These are phyloP conservation scores for Aspiorhynchus laticeps DNA, from an alignment of 2,113 vertebrate genomes.

Conservation along the genomic window DNA sequence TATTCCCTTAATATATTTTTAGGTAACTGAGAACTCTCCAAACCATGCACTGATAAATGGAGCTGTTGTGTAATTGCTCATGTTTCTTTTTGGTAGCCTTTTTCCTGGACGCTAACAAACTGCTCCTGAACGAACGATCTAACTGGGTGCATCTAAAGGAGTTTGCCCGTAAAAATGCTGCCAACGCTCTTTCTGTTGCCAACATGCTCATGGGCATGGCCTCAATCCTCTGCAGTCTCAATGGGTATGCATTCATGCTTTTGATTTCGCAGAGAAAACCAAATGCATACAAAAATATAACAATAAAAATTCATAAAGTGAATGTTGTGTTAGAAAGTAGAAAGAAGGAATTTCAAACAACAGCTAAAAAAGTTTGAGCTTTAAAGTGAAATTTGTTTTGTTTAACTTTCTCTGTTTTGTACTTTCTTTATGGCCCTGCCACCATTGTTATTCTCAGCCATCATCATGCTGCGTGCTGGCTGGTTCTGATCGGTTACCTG, in stretches of 20 bases:
- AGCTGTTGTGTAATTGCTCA: conserved; percentile 58
- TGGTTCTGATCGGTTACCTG: conserved; percentile 89
- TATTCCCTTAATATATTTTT: neutral
- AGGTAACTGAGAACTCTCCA: conserved; percentile 14
- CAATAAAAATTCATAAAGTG: neutral
- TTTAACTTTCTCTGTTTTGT: neutral
- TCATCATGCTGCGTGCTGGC: conserved; percentile 85
- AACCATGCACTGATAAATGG: conserved; percentile 19
- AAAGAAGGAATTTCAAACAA: neutral
- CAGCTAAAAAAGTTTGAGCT: neutral
- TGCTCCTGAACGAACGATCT: conserved; percentile 70
- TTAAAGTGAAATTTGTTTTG: neutral
- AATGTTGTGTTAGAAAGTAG: neutral
- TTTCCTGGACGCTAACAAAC: conserved; percentile 77
- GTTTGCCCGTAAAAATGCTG: conserved; percentile 84
- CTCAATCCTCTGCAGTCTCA: conserved; percentile 88
- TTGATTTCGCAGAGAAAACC: neutral
- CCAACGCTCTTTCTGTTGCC: conserved; percentile 84
- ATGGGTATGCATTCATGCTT: conserved; percentile 75
- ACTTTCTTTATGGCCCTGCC: conserved; percentile 1
- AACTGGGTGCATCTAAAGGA: conserved; percentile 73
- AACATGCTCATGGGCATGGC: conserved; percentile 88
- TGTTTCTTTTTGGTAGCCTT: conserved; percentile 74
- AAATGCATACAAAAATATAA: neutral
- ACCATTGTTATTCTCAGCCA: conserved; percentile 73